A percentile compares a stretch with the other conserved stretches of the same genome.
phyloP scores from a whole-genome alignment of 2,888 invertebrate species.

The Stomorhina lunata region DNA sequence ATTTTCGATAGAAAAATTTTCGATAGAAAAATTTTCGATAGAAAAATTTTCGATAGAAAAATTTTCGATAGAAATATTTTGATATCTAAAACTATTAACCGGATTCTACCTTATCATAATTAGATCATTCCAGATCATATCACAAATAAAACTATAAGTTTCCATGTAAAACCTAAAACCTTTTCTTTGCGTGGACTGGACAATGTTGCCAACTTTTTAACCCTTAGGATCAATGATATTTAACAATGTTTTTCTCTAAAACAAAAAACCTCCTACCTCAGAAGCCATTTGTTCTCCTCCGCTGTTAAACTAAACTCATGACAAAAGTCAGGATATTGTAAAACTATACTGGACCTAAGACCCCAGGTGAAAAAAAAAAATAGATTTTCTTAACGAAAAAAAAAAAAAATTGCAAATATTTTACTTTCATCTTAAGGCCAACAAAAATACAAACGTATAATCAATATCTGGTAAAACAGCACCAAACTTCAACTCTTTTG shows the following conservation, averaged over 20 bases:
- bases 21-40: too few relatives aligned
- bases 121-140: too few relatives aligned
- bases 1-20: too few relatives aligned
- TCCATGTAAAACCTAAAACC: too few relatives aligned
- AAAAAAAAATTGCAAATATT: constrained; percentile 43
- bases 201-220: too few relatives aligned
- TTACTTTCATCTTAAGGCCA: constrained; percentile 23
- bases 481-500: constrained; percentile 32
- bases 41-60: too few relatives aligned
- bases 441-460: constrained; percentile 1
- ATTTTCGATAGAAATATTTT: too few relatives aligned
- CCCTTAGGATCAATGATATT: constrained; percentile 16
- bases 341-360: constrained; percentile 25
- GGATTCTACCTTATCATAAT: too few relatives aligned
- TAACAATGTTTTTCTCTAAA: background rate
- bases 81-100: too few relatives aligned
- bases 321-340: constrained; percentile 32
- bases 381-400: background rate
- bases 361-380: background rate
- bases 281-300: constrained; percentile 55
- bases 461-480: constrained; percentile 8
- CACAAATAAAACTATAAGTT: too few relatives aligned
- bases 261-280: constrained; percentile 54
- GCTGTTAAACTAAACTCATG: constrained; percentile 37
- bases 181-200: too few relatives aligned